These are phyloP conservation scores for Tetranychus truncatus DNA, from an alignment of 2,888 invertebrate species.

Conservation along the genomic window DNA sequence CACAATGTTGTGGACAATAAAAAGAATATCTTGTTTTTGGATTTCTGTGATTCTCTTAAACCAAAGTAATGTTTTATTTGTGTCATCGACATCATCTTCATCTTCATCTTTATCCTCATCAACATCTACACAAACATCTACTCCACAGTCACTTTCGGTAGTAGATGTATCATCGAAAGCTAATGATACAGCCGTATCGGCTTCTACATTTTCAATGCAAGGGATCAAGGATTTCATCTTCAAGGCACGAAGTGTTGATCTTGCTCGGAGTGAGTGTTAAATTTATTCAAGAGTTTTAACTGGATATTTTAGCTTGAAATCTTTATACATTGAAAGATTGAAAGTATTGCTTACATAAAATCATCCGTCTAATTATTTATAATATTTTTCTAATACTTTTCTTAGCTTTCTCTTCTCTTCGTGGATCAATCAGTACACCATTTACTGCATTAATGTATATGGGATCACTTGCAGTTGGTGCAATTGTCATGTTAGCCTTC, in stretches of 20 bases:
- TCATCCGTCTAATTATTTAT: background rate
- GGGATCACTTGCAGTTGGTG: slow-evolving; percentile 20
- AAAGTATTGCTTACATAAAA: too few relatives aligned
- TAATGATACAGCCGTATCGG: background rate
- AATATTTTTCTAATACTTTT: background rate
- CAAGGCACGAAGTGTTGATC: background rate
- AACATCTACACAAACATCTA: background rate
- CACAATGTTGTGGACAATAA: background rate
- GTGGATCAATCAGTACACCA: slow-evolving; percentile 18
- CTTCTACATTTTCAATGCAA: background rate
- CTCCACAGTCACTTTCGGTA: background rate
- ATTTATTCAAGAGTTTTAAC: background rate
- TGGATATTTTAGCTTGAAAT: background rate
- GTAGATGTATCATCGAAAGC: background rate
- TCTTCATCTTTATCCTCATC: background rate
- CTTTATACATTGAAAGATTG: background rate
- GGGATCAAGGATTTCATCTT: background rate
- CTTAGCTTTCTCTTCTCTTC: slow-evolving; percentile 16
- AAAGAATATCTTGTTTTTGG: background rate
- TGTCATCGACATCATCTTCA: background rate
- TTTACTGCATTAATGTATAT: slow-evolving; percentile 21
- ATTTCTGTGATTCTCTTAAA: background rate
- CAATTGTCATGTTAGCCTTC: slow-evolving; percentile 22
- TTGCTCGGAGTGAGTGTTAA: slow-evolving; percentile 5
- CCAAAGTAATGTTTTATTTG: background rate